Percentiles rank a stretch among this genome's conserved stretches.
These are phyloP conservation scores for Chrysolina oricalcia DNA, from an alignment of 2,888 invertebrate species.

Conservation along the genomic window DNA sequence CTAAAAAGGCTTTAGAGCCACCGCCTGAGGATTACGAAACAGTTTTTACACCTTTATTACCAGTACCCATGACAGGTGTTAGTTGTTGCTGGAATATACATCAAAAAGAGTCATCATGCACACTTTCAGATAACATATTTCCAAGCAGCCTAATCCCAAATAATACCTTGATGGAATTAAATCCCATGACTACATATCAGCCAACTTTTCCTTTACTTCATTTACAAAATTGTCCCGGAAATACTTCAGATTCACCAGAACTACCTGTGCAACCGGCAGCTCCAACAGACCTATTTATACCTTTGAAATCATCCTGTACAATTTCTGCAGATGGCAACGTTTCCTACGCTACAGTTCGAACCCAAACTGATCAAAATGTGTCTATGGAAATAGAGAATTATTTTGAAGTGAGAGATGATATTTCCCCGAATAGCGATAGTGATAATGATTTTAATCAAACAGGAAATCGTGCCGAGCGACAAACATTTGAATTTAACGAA, in stretches of 20 bases:
- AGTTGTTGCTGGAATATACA: slow-evolving; percentile 1
- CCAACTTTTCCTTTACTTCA: too few species aligned
- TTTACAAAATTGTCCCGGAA: too few species aligned
- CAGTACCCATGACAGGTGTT: slow-evolving; percentile 6
- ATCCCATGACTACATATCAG: too few species aligned
- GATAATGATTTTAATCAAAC: slow-evolving; percentile 23
- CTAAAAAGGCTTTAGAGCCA: slow-evolving; percentile 8
- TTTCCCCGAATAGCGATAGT: slow-evolving; percentile 25
- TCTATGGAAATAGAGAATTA: slow-evolving; percentile 26
- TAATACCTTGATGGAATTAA: too few species aligned
- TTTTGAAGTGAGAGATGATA: slow-evolving; percentile 25
- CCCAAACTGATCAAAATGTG: slow-evolving; percentile 26
- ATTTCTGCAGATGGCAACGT: slow-evolving; percentile 25
- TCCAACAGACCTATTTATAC: too few species aligned
- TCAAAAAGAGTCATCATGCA: slow-evolving; percentile 1
- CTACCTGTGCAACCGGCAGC: too few species aligned
- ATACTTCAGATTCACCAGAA: too few species aligned
- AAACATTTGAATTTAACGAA: slow-evolving; percentile 26
- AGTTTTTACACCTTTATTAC: slow-evolving; percentile 4
- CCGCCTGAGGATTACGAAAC: slow-evolving; percentile 5
- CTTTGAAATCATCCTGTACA: neutral
- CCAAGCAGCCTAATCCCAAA: too few species aligned
- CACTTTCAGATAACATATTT: neutral
- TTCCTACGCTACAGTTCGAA: slow-evolving; percentile 25
- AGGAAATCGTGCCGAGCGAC: slow-evolving; percentile 25